These are phyloP conservation scores for Chaenodraco wilsoni DNA, from an alignment of 2,797 vertebrate species.

Conservation along the genomic window DNA sequence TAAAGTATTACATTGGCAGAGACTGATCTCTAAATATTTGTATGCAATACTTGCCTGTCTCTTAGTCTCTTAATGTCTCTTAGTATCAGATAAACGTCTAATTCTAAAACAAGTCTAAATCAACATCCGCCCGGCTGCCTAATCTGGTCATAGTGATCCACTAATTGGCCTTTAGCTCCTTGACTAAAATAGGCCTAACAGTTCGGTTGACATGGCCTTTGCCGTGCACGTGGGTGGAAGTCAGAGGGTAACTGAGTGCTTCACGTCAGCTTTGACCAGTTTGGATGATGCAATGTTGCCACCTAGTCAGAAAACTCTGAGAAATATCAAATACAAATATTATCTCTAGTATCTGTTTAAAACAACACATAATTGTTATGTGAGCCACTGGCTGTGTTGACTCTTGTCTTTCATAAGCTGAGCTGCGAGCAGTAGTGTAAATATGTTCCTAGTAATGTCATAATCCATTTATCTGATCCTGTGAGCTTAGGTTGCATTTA, in stretches of 20 bases:
- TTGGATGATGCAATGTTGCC: constrained; percentile 27
- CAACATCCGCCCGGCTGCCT: constrained; percentile 26
- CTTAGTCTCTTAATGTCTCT: background rate
- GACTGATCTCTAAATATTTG: background rate
- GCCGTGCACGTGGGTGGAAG: constrained; percentile 7
- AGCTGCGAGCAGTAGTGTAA: constrained; percentile 37
- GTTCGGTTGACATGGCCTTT: constrained; percentile 42
- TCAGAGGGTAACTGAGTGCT: background rate
- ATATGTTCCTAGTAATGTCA: constrained; percentile 49
- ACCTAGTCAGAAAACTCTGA: background rate
- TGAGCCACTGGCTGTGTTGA: constrained; percentile 15
- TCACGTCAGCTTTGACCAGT: constrained; percentile 15
- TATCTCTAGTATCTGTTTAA: constrained; percentile 24
- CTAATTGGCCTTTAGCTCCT: constrained; percentile 75
- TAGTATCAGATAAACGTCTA: background rate
- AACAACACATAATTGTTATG: constrained; percentile 41
- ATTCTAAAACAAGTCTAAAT: constrained; percentile 18
- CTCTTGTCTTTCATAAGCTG: constrained; percentile 31
- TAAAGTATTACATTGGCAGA: background rate
- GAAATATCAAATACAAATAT: constrained; percentile 12
- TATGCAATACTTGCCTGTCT: background rate
- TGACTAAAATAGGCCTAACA: constrained; percentile 61
- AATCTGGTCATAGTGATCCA: constrained; percentile 74
- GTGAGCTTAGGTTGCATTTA: constrained; percentile 31
- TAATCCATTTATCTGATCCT: constrained; percentile 60